Evolutionary conservation across 2,113 vertebrate species (phyloP), one percentile per base, ranked within the genome.

Genomic region (Macquaria ambigua): DNA sequence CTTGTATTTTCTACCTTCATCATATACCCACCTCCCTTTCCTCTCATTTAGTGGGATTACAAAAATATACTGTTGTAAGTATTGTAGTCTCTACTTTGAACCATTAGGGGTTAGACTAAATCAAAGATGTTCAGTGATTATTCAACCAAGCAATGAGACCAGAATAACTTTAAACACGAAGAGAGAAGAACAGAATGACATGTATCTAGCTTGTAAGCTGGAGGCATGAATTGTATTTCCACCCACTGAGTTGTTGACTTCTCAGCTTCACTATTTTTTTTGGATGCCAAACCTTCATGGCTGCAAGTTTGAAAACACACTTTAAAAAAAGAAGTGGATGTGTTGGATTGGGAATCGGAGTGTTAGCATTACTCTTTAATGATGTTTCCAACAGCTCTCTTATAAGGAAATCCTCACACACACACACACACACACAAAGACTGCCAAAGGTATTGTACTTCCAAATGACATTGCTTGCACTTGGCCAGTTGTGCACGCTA

Each of bases 181-280:
- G 66, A 46, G 39, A 68, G 21, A 64, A 68, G 37, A 77, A 70
- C 14, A 61, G 37, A 72, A 6, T 55, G 50, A 48, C 1, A 37
- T 61, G 73, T 2, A 50, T 85, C 21, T 39, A 73, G 31, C 76
- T 78, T 82, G 83, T 84, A 88, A 79, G 84, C 82, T 62, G 48
- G 37, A 84, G 84, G 87, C 86, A 58, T 71, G 82, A 74, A 74
- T 84, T 23, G 66, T 79, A 53, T 89, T 89, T 87, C 56, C 74
- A 64, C 66, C 86, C 74, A 72, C 78, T 74, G 77, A 86, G 79
- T 59, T 70, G 74, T 81, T 79, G 86, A 89, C 83, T 78, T 79
- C 69, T 69, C 71, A 41, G 73, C 72, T 55, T 82, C 71, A 52
- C 31, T 25, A 59, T 68, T 28, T 37, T 83, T 77, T 43, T 34